Evolutionary conservation across 2,797 vertebrate species (phyloP).

Genomic region (Margarornis squamiger): DNA sequence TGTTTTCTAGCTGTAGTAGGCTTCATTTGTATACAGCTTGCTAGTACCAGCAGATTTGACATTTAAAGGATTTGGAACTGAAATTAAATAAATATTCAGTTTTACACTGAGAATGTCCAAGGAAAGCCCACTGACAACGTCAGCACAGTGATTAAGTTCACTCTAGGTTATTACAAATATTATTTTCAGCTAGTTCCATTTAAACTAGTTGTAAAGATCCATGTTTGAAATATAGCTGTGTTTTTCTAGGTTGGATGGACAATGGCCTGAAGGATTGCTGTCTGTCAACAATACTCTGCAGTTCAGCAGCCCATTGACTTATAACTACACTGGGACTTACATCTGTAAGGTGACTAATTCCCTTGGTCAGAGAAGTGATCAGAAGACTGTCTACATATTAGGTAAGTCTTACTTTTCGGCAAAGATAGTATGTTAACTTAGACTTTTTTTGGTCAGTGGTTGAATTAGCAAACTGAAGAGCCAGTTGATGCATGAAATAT

Average conservation of each 20-base stretch:
- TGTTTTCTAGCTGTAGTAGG: neutral
- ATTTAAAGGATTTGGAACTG: neutral
- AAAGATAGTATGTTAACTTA: neutral
- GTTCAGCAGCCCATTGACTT: conserved; percentile 87
- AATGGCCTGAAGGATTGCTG: conserved; percentile 88
- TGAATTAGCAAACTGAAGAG: neutral
- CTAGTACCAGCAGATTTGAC: neutral
- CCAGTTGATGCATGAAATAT: neutral
- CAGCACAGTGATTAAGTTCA: neutral
- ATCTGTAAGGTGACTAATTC: conserved; percentile 90
- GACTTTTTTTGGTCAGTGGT: neutral
- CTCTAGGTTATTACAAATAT: neutral
- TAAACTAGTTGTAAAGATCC: neutral
- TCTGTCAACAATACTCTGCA: conserved; percentile 86
- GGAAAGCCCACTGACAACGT: neutral
- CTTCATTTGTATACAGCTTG: neutral
- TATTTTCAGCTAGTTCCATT: neutral
- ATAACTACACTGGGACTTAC: conserved; percentile 93
- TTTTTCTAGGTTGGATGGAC: conserved; percentile 85
- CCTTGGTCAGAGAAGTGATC: conserved; percentile 85
- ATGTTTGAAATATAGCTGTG: neutral
- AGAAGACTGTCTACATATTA: conserved; percentile 86
- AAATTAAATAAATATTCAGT: neutral
- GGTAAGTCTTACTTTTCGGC: conserved; percentile 79
- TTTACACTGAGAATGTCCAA: neutral